Percentiles rank a stretch among this genome's conserved stretches.
These are phyloP conservation scores for Rhopalosiphum padi DNA, from an alignment of 1,140 invertebrate genomes.

Conservation along the genomic window DNA sequence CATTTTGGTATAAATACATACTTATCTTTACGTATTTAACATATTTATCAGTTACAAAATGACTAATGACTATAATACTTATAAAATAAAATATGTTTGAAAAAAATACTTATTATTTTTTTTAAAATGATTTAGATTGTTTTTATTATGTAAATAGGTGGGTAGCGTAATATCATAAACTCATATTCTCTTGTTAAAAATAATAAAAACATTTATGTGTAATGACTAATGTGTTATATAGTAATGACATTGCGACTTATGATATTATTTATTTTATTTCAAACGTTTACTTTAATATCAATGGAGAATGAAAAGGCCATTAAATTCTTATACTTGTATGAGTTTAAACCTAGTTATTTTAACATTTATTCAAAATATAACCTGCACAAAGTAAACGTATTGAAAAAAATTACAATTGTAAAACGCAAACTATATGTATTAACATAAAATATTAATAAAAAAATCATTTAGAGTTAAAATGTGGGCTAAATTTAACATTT, in stretches of 20 bases:
- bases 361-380: not conserved
- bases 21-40: not conserved
- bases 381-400: not conserved
- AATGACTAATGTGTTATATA: not conserved
- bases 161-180: not conserved
- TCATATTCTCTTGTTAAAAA: not conserved
- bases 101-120: not conserved
- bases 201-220: not conserved
- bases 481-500: not conserved
- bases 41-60: not conserved
- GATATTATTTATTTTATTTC: constrained; percentile 9
- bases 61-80: not conserved
- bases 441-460: not conserved
- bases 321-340: not conserved
- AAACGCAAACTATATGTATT: not conserved
- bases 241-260: not conserved
- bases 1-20: not conserved
- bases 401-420: not conserved
- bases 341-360: not conserved
- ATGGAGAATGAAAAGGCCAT: not conserved
- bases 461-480: not conserved
- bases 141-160: not conserved
- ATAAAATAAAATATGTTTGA: not conserved
- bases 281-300: not conserved
- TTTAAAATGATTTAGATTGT: not conserved